Percentiles rank a stretch among this genome's conserved stretches.
Conservation (phyloP, 2,113 vertebrate species). For the Rynchops niger region DNA sequence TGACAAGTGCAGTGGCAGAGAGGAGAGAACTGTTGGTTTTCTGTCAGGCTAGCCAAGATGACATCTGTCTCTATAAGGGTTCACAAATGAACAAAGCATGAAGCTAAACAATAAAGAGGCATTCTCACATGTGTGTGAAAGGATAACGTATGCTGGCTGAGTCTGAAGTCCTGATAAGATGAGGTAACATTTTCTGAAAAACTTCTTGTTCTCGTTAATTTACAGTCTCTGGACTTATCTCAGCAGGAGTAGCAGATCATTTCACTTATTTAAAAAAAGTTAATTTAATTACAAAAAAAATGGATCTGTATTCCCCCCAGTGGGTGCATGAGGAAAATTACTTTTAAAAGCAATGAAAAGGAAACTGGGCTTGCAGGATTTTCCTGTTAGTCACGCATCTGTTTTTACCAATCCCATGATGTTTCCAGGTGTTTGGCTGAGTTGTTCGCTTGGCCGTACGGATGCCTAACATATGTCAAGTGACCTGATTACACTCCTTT, state of each 20-base stretch:
- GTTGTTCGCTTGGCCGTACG: neutral
- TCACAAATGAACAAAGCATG: neutral
- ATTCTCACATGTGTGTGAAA: neutral
- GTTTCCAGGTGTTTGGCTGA: neutral
- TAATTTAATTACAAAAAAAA: neutral
- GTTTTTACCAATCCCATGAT: neutral
- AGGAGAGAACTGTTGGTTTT: neutral
- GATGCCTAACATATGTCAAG: neutral
- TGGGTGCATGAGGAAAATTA: neutral
- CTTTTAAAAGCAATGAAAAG: neutral
- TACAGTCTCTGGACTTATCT: neutral
- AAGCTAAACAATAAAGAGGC: neutral
- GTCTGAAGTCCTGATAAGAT: neutral
- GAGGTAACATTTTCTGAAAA: neutral
- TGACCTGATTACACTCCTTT: neutral
- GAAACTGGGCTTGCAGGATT: neutral
- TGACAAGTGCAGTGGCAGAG: neutral
- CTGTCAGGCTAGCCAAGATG: neutral
- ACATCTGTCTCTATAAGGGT: neutral
- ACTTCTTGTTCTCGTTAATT: neutral
- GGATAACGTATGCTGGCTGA: neutral
- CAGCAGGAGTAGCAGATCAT: fast-evolving
- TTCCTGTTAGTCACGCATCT: neutral
- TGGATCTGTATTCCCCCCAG: neutral
- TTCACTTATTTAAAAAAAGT: neutral